Evolutionary conservation across 2,797 vertebrate species (phyloP).

Genomic region (Pampus argenteus): DNA sequence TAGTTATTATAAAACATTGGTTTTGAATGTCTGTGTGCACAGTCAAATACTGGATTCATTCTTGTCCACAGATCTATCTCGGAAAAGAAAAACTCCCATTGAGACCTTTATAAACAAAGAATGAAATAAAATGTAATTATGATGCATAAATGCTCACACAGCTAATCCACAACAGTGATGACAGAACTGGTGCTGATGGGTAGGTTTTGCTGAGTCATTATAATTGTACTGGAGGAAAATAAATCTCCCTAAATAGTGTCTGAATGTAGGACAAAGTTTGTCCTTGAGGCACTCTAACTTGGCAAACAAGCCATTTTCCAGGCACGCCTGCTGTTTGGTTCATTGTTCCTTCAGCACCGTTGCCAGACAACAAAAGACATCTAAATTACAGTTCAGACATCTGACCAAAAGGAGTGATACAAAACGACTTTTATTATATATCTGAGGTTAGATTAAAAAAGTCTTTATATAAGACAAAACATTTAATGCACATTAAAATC

Average conservation of each 20-base stretch:
- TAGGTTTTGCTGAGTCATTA: constrained; percentile 27
- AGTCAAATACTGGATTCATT: too few relatives aligned
- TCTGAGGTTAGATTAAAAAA: background rate
- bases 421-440: background rate
- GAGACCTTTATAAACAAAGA: background rate
- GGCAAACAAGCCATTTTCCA: constrained; percentile 51
- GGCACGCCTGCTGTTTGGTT: constrained; percentile 35
- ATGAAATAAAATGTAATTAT: background rate
- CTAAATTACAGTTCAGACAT: constrained; percentile 37
- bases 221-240: background rate
- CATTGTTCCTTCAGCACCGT: constrained; percentile 20
- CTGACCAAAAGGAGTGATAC: constrained; percentile 12
- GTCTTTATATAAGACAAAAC: background rate
- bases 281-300: constrained; percentile 60
- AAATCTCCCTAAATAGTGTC: constrained; percentile 4
- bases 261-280: constrained; percentile 37
- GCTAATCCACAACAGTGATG: background rate
- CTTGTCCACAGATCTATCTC: too few relatives aligned
- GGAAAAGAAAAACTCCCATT: too few relatives aligned
- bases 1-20: too few relatives aligned
- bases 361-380: constrained; percentile 55
- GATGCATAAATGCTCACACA: background rate
- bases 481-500: background rate
- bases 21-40: too few relatives aligned
- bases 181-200: background rate